Conservation (phyloP, 2,888 invertebrate species). For the Pachymerium ferrugineum region DNA sequence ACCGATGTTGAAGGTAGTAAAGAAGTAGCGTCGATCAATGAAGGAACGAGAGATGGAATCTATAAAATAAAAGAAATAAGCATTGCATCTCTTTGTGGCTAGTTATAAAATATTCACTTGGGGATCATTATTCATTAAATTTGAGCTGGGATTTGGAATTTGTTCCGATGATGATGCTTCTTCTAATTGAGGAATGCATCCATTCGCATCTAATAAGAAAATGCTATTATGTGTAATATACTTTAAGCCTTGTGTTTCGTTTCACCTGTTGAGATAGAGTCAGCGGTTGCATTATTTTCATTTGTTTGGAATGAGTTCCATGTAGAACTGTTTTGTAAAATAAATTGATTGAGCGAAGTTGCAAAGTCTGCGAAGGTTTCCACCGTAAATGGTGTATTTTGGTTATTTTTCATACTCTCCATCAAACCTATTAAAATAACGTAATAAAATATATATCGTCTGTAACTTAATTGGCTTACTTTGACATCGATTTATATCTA, state of each 20-base stretch:
- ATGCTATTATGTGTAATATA: background rate
- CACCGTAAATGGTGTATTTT: slow-evolving; percentile 27
- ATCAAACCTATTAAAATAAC: slow-evolving; percentile 30
- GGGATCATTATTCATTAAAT: background rate
- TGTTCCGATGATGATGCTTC: no score
- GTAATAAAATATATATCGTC: background rate
- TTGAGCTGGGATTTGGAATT: no score
- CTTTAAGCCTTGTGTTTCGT: background rate
- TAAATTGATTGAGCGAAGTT: slow-evolving; percentile 33
- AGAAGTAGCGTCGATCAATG: background rate
- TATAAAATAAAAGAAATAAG: background rate
- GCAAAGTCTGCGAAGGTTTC: slow-evolving; percentile 33
- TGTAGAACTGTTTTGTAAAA: slow-evolving; percentile 29
- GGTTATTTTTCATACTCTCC: slow-evolving; percentile 27
- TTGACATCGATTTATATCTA: slow-evolving; percentile 10
- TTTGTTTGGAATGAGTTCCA: slow-evolving; percentile 12
- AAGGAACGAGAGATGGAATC: background rate
- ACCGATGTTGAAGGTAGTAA: background rate
- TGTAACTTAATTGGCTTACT: background rate
- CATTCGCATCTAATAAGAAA: no score
- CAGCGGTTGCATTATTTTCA: background rate
- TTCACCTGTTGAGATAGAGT: background rate
- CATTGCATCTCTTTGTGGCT: no score
- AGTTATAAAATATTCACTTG: background rate
- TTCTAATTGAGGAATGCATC: no score